Conservation (phyloP, 1,140 invertebrate genomes). For the Adelges cooleyi region DNA sequence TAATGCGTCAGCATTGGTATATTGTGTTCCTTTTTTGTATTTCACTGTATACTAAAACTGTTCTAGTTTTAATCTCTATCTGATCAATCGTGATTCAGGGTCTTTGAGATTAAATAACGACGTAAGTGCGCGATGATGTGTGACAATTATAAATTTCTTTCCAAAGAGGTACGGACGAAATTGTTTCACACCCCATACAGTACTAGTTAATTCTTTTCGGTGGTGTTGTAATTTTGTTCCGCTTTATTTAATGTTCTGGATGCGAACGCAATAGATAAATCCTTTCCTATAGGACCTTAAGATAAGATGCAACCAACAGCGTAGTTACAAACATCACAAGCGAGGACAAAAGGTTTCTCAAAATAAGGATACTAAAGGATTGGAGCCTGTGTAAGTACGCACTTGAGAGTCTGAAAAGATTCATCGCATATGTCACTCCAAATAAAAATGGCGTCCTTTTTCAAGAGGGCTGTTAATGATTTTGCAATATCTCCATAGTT, state of each 20-base stretch:
- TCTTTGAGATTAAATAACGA: conserved; percentile 43
- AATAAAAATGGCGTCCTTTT: too few relatives aligned
- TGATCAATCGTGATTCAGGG: conserved; percentile 39
- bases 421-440: conserved; percentile 36
- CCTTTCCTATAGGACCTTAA: conserved; percentile 38
- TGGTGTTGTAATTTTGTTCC: conserved; percentile 40
- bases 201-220: conserved; percentile 41
- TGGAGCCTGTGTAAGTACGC: too few relatives aligned
- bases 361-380: too few relatives aligned
- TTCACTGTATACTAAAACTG: conserved; percentile 40
- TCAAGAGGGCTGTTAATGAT: too few relatives aligned
- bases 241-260: conserved; percentile 38
- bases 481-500: too few relatives aligned
- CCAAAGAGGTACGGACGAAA: conserved; percentile 43
- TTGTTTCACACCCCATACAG: conserved; percentile 39
- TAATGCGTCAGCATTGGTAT: conserved; percentile 35
- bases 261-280: conserved; percentile 40
- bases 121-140: conserved; percentile 42
- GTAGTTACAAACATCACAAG: too few relatives aligned
- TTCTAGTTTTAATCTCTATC: conserved; percentile 43
- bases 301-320: conserved; percentile 35
- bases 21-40: conserved; percentile 38
- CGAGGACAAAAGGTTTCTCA: too few relatives aligned
- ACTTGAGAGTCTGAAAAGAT: conserved; percentile 14
- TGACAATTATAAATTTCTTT: conserved; percentile 41